Conservation (phyloP, 1,140 invertebrate genomes). For the Marisa cornuarietis region DNA sequence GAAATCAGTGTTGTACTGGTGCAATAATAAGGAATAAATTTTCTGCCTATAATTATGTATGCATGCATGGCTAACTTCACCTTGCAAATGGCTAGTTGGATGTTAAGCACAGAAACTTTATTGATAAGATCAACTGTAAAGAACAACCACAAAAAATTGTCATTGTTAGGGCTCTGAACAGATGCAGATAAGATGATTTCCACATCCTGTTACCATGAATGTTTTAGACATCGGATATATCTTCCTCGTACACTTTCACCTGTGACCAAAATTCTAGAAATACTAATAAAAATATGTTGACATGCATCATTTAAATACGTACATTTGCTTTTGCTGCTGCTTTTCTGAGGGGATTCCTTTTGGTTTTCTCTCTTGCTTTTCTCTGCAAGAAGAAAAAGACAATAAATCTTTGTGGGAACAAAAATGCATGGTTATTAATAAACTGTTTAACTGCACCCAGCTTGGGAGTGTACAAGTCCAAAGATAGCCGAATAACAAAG, state of each 20-base stretch:
- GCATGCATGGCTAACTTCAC: too few relatives aligned
- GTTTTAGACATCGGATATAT: too few relatives aligned
- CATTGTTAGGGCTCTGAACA: too few relatives aligned
- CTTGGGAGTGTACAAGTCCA: neutral
- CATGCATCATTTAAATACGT: conserved; percentile 19
- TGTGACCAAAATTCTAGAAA: neutral
- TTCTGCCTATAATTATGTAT: too few relatives aligned
- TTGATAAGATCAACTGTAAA: neutral
- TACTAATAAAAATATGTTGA: neutral
- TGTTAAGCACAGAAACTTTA: too few relatives aligned
- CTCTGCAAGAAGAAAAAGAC: conserved; percentile 1
- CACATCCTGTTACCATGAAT: too few relatives aligned
- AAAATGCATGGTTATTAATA: neutral
- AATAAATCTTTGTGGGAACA: neutral
- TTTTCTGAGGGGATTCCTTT: conserved; percentile 49
- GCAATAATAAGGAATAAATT: neutral
- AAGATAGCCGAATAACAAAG: neutral
- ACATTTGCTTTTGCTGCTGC: conserved; percentile 52
- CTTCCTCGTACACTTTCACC: neutral
- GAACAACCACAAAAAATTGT: neutral
- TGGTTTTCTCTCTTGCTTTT: conserved; percentile 29
- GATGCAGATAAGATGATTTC: neutral
- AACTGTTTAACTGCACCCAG: neutral
- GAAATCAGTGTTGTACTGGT: too few relatives aligned
- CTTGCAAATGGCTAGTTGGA: too few relatives aligned